phyloP scores from a whole-genome alignment of 2,113 vertebrate genomes.

The Micronycteris hirsuta region DNA sequence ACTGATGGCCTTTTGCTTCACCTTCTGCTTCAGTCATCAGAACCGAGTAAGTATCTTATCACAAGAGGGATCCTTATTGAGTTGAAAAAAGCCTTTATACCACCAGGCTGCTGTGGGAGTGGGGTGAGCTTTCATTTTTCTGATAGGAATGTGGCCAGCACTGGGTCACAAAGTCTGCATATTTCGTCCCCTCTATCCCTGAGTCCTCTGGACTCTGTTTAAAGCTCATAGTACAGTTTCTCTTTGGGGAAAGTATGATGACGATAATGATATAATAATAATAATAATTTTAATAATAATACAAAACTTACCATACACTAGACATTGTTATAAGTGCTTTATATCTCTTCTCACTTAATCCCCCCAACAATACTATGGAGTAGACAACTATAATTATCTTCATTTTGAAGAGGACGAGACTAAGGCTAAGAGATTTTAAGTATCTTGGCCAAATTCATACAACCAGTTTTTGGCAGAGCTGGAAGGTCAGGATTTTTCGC shows the following conservation, averaged over 20 bases:
- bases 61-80: neutral
- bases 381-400: conserved; percentile 14
- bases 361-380: neutral
- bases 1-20: conserved; percentile 47
- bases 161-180: neutral
- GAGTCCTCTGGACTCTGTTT: neutral
- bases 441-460: conserved; percentile 1
- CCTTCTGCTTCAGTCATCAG: conserved; percentile 55
- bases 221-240: neutral
- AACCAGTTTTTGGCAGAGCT: neutral
- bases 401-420: neutral
- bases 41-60: conserved; percentile 55
- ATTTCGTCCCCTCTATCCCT: neutral
- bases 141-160: neutral
- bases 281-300: neutral
- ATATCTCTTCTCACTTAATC: conserved; percentile 10
- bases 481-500: neutral
- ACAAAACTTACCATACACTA: neutral
- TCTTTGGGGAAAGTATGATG: neutral
- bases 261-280: neutral
- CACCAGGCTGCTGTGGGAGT: neutral
- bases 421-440: neutral
- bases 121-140: neutral
- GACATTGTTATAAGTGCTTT: neutral
- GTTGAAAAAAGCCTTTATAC: neutral